Evolutionary conservation across 2,797 vertebrate genomes (phyloP).

Genomic region (Nannoperca obscura): DNA sequence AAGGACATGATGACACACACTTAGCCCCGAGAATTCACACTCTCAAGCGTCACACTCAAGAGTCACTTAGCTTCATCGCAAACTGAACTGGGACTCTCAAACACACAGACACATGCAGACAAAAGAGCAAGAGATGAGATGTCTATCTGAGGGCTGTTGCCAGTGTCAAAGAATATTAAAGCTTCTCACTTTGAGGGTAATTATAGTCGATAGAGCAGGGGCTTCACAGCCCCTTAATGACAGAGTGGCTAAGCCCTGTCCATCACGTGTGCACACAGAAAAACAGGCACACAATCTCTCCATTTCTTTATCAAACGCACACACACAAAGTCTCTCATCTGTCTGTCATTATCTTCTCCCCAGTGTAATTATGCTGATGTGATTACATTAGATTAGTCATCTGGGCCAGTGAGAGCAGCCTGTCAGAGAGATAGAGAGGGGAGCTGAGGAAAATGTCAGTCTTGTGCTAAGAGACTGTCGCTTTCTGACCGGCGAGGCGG

Average conservation of each 20-base stretch:
- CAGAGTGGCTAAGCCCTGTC: slow-evolving; percentile 80
- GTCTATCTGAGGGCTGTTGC: slow-evolving; percentile 75
- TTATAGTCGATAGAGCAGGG: slow-evolving; percentile 78
- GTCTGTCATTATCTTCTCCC: slow-evolving; percentile 83
- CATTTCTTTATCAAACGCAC: slow-evolving; percentile 64
- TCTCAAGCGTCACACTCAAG: slow-evolving; percentile 62
- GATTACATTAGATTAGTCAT: slow-evolving; percentile 86
- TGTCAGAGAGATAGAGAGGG: slow-evolving; percentile 74
- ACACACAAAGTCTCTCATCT: slow-evolving; percentile 74
- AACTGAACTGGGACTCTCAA: slow-evolving; percentile 67
- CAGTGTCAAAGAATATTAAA: slow-evolving; percentile 81
- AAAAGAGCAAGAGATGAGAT: slow-evolving; percentile 75
- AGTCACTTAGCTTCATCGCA: slow-evolving; percentile 72
- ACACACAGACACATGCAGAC: slow-evolving; percentile 45
- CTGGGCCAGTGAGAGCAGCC: slow-evolving; percentile 80
- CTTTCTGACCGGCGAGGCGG: slow-evolving; percentile 49
- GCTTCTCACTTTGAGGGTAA: slow-evolving; percentile 82
- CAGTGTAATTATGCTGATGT: slow-evolving; percentile 85
- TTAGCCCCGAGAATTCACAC: slow-evolving; percentile 57
- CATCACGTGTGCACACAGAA: slow-evolving; percentile 74
- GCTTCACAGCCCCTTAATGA: slow-evolving; percentile 77
- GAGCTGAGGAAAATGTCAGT: slow-evolving; percentile 73
- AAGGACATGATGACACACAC: slow-evolving; percentile 77
- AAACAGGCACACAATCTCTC: slow-evolving; percentile 60
- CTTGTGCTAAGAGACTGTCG: slow-evolving; percentile 58